Evolutionary conservation across 2,888 invertebrate species (phyloP), one percentile per base, ranked within the genome.

Genomic region (Lycaena phlaeas): DNA sequence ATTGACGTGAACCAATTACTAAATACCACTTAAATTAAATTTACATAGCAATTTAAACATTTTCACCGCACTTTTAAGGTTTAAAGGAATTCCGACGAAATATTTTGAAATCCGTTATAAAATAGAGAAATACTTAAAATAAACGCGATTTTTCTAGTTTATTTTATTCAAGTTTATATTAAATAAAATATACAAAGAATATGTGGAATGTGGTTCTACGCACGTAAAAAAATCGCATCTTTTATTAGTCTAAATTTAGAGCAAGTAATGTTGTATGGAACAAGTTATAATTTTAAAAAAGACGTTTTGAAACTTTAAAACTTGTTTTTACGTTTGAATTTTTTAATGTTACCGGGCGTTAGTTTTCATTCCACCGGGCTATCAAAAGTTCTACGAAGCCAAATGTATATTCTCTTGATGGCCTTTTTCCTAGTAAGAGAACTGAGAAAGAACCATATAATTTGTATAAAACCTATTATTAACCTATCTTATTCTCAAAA

Each of bases 1-100:
- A 55, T 49, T 46, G 57, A 57, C 52, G 38, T 38, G 41, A 58
- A 58, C 54, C 40, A 48, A 48, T 45, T 46, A 56, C 59, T 61
- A 54, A 49, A 36, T 41, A 42, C 42, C 41, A 55, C 59, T 59
- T 54, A 53, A 55, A 55, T 47, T 50, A 52, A 53, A 54, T 53
- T 50, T 51, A 44, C 44, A 42, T 38, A 38, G 40, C 27, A 40
- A 43, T 39, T 31, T 31, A 14, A 17, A 30, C 3, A 29, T 22
- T 29, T 22, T 15, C 9, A 22, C 22, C 9, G 22, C 7, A 22
- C 22, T 5, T 22, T 7, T 4, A n/a, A 14, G 14, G 22, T 34
- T 34, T 15, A 10, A 22, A 22, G 22, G 22, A 22, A 22, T 27
- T 27, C 12, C 11, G 11, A 11, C 11, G 5, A 27, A 11, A 11